Evolutionary conservation across 2,888 invertebrate species (phyloP), one percentile per base, ranked within the genome.

Genomic region (Drosophila hamatofila): DNA sequence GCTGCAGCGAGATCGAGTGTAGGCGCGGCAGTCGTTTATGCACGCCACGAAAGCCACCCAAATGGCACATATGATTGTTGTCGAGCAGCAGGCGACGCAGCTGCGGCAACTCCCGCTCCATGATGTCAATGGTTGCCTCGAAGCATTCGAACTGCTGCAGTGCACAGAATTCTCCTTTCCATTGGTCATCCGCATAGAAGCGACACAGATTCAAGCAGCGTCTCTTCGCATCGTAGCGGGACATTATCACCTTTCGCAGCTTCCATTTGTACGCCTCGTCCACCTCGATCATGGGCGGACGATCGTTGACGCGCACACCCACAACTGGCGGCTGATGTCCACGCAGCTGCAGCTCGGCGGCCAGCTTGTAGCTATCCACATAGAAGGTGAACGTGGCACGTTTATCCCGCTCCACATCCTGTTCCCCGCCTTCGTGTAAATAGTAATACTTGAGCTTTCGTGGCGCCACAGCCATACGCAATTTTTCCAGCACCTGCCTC

Each of bases 321-420:
- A 78, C 18, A 0, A 51, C 35, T 2, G 52, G 62, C 16, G 74
- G 56, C 6, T 48, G 44, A 23, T 61, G 42, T 0, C 69, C 54
- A 2, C 55, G 67, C 3, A 25, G n/a, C 33, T 60, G 71, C 11
- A 82, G 37, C 9, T 70, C 66, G 1, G 42, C 35, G 6, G 88
- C 82, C 33, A 75, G 27, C 18, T 44, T 46, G 30, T 59, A 78
- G 44, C 37, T 61, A 9, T 84, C 61, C 41, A 87, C 81, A 25
- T 81, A 78, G 55, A 87, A 82, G 6, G 78, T 82, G 23, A 75
- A 78, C 3, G 52, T 12, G 12, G 88, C 82, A 0, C 55, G 42
- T 4, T 44, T 55, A 1, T 81, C 70, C 37, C 25, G 71, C 18
- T 58, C 27, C 12, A 69, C 69, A 55, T 78, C 85, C 6, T 39